A percentile compares a stretch with the other conserved stretches of the same genome.
Conservation (phyloP, 2,113 vertebrate genomes). For the Pyxicephalus adspersus region DNA sequence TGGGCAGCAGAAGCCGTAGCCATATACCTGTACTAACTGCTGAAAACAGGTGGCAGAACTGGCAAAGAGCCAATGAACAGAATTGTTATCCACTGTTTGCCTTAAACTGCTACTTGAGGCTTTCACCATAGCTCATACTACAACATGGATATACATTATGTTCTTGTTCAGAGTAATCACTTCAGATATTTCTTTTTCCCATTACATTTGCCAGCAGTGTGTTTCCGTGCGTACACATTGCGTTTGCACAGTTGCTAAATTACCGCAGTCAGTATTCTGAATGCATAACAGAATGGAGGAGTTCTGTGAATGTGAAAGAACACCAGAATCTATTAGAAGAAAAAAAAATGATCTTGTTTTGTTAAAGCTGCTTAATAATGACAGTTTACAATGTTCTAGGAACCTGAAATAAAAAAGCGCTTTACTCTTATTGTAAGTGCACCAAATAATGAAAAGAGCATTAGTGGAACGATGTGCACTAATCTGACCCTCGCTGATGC, state of each 20-base stretch:
- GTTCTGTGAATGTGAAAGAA: constrained; percentile 3
- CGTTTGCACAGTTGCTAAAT: not conserved
- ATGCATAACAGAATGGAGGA: not conserved
- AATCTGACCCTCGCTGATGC: constrained; percentile 67
- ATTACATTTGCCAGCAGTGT: not conserved
- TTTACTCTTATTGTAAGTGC: constrained; percentile 69
- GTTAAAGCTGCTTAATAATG: constrained; percentile 66
- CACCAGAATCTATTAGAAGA: constrained; percentile 6
- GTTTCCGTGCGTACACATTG: not conserved
- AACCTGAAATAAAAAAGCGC: constrained; percentile 68
- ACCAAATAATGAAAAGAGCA: constrained; percentile 68
- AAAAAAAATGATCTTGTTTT: constrained; percentile 67
- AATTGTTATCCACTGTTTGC: not conserved
- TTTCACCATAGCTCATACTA: not conserved
- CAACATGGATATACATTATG: too few relatives aligned
- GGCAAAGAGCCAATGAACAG: too few relatives aligned
- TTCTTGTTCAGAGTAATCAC: not conserved
- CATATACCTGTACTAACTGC: too few relatives aligned
- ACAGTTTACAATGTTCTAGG: constrained; percentile 68
- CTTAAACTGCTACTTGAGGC: not conserved
- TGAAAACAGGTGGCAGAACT: too few relatives aligned
- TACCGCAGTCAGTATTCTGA: not conserved
- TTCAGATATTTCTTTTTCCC: not conserved
- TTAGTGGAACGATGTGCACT: constrained; percentile 70
- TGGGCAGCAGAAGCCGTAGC: too few relatives aligned